phyloP scores from a whole-genome alignment of 2,797 vertebrate genomes.

The Phyllotis vaccarum region DNA sequence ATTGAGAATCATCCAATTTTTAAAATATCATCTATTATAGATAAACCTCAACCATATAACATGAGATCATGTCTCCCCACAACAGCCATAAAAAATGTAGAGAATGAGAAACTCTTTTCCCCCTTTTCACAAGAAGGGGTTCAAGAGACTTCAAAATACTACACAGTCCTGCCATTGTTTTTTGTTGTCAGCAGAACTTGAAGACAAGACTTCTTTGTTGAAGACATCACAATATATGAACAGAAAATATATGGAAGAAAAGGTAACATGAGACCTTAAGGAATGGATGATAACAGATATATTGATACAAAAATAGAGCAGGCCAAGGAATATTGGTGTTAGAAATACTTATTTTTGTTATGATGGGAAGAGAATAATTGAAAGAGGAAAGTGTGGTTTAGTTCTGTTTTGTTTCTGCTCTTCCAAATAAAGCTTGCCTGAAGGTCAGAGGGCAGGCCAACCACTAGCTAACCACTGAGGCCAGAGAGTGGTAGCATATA shows the following conservation, averaged over 20 bases:
- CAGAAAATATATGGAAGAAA: neutral
- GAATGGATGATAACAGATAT: neutral
- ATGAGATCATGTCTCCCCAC: neutral
- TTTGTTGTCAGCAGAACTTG: neutral
- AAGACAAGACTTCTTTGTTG: neutral
- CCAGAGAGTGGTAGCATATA: too few species aligned
- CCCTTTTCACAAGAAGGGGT: neutral
- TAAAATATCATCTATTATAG: too few species aligned
- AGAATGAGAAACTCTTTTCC: neutral
- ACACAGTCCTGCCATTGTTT: neutral
- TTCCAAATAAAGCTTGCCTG: too few species aligned
- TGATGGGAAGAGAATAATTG: neutral
- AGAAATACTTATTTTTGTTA: neutral
- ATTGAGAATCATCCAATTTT: neutral
- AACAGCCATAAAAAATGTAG: neutral
- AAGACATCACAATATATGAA: neutral
- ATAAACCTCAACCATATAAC: neutral
- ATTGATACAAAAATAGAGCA: neutral
- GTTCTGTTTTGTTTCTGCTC: too few species aligned
- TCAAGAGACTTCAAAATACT: neutral
- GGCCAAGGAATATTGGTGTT: neutral
- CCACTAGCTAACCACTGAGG: too few species aligned
- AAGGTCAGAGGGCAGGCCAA: too few species aligned
- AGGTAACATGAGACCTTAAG: neutral
- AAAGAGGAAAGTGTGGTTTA: neutral